Conservation (phyloP, 2,888 invertebrate species). For the Steinernema scapterisci region DNA sequence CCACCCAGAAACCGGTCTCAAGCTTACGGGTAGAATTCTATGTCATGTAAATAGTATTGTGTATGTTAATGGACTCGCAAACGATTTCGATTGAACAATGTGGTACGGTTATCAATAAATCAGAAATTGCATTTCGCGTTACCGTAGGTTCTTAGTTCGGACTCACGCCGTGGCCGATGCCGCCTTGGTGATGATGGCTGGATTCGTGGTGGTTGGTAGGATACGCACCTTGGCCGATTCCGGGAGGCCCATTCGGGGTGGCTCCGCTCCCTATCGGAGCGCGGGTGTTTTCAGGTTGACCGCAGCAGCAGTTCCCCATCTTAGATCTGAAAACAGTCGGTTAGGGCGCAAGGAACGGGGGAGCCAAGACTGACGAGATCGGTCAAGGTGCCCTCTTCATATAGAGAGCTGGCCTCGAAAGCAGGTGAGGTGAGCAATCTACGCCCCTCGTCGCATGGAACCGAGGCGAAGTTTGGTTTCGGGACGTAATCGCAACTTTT, state of each 20-base stretch:
- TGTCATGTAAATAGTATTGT: neutral
- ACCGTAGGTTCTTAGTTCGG: neutral
- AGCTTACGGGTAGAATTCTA: neutral
- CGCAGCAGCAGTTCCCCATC: constrained; percentile 15
- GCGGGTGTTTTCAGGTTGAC: neutral
- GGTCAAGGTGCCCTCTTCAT: neutral
- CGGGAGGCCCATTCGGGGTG: neutral
- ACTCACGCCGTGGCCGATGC: constrained; percentile 9
- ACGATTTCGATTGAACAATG: neutral
- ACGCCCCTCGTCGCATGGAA: neutral
- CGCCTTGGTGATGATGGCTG: neutral
- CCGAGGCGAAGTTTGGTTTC: neutral
- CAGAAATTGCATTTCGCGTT: neutral
- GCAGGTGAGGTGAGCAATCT: neutral
- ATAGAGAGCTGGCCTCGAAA: neutral
- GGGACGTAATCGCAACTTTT: constrained; percentile 10
- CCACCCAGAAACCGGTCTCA: neutral
- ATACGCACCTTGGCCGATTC: neutral
- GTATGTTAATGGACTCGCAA: neutral
- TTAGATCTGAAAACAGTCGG: neutral
- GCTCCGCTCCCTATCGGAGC: constrained; percentile 3
- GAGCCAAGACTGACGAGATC: neutral
- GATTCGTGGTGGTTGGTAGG: neutral
- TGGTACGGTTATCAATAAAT: neutral
- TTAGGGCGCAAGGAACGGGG: neutral